Base-by-base conservation (phyloP, 2,797 vertebrate species). In the Muscicapa striata region DNA sequence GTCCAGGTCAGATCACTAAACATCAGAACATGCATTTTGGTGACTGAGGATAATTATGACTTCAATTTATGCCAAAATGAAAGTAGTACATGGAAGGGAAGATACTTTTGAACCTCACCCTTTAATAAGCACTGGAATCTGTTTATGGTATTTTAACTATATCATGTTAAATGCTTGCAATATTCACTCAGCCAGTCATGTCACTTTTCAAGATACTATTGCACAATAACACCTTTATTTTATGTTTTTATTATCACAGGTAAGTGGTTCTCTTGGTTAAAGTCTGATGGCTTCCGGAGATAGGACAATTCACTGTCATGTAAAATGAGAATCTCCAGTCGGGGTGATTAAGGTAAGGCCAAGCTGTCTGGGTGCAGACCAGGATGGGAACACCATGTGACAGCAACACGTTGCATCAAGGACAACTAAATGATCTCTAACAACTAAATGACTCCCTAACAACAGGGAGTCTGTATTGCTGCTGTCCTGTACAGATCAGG, bases 231-330 rank as follows among this genome's bases (percentile, higher is more conserved):
- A 21, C 30, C 36, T 87, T 89, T 83, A 54, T 59, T 74, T 84
- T 89, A 41, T 67, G 26, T 64, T 86, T 85, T 91, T 78, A 32
- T 92, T 81, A 30, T 27, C 62, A 32, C 74, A 70, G 55, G 19
- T 54, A 83, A 92, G 69, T 77, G 81, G 27, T 68, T 87, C 78
- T 87, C 62, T 78, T 83, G 54, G 41, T 78, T 84, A 17, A 84
- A 89, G 76, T 54, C 68, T 76, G 46, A 23, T 66, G 85, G 41
- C 52, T 66, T 58, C 40, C 2, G 36, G 69, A 63, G 45, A 41
- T 55, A 24, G 3, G 36, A 16, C 29, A 55, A 10, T 23, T 61
- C 41, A 70, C 24, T 59, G 21, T 41, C 75, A 48, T 29, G 23
- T 67, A 83, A 90, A 80, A 74, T 27, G 63, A 41, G 34, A 61